Conservation (phyloP, 30 jellyfish, hydroid and myxozoan species). For the Nemopilema nomurai region DNA sequence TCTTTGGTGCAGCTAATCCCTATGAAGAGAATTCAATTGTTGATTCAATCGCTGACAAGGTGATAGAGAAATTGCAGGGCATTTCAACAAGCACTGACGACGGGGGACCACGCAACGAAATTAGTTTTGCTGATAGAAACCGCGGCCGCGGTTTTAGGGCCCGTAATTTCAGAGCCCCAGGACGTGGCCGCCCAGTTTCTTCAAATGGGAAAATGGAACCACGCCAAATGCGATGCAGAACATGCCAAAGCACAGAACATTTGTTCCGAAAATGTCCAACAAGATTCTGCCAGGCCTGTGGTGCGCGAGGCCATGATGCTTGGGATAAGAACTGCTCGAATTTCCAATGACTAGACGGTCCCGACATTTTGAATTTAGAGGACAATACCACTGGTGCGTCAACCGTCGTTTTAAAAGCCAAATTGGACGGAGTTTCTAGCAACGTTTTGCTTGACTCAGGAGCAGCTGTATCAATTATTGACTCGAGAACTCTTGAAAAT, state of each 20-base stretch:
- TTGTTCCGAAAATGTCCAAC: constrained; percentile 24
- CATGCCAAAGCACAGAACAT: constrained; percentile 50
- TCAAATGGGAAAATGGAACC: constrained; percentile 13
- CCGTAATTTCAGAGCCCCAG: constrained; percentile 41
- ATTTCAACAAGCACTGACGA: constrained; percentile 21
- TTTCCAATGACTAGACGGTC: constrained; percentile 30
- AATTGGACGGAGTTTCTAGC: constrained; percentile 5
- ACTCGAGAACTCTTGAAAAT: constrained; percentile 17
- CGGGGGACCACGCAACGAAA: constrained; percentile 41
- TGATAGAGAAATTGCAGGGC: constrained; percentile 33
- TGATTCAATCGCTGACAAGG: constrained; percentile 25
- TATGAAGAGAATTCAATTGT: not conserved
- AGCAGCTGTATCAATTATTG: constrained; percentile 51
- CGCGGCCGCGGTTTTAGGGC: constrained; percentile 24
- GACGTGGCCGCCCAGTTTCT: constrained; percentile 50
- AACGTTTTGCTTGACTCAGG: constrained; percentile 61
- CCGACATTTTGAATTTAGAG: not conserved
- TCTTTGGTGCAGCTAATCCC: not conserved
- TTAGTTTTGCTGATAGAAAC: constrained; percentile 21
- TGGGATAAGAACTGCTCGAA: constrained; percentile 38
- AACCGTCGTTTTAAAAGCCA: constrained; percentile 40
- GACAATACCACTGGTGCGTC: not conserved
- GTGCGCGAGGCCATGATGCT: constrained; percentile 40
- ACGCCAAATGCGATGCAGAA: constrained; percentile 46
- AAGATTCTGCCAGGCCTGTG: constrained; percentile 53